Evolutionary conservation across 2,888 invertebrate species (phyloP).

Genomic region (Brachyptera putata): DNA sequence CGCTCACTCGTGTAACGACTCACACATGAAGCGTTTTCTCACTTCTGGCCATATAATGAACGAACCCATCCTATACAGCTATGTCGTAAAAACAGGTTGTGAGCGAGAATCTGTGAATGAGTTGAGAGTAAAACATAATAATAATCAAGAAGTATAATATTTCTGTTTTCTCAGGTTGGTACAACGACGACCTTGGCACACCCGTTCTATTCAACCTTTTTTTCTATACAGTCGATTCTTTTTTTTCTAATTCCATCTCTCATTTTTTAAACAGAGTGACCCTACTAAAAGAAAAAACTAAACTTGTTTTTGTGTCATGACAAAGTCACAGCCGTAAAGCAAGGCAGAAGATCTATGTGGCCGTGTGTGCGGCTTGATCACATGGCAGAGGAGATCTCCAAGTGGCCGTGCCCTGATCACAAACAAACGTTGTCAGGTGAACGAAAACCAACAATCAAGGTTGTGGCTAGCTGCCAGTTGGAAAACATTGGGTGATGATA

Average conservation of each 20-base stretch:
- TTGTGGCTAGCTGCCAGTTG: background rate
- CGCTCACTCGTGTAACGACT: too few species aligned
- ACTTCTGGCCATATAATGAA: too few species aligned
- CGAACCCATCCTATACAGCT: background rate
- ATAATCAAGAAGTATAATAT: background rate
- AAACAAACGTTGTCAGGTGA: constrained; percentile 12
- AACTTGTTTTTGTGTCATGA: constrained; percentile 17
- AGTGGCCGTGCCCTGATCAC: too few species aligned
- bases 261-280: too few species aligned
- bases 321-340: background rate
- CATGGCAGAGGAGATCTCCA: too few species aligned
- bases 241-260: too few species aligned
- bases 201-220: constrained; percentile 14
- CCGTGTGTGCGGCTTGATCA: background rate
- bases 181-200: constrained; percentile 5
- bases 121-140: too few species aligned
- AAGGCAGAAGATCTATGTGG: background rate
- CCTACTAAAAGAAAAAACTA: background rate
- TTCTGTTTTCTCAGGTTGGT: background rate
- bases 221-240: background rate
- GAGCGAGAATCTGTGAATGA: constrained; percentile 1
- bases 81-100: background rate
- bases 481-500: background rate
- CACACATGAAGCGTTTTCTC: too few species aligned
- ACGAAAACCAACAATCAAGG: constrained; percentile 1